phyloP scores from a whole-genome alignment of 2,797 vertebrate genomes.

The Acanthornis magna region DNA sequence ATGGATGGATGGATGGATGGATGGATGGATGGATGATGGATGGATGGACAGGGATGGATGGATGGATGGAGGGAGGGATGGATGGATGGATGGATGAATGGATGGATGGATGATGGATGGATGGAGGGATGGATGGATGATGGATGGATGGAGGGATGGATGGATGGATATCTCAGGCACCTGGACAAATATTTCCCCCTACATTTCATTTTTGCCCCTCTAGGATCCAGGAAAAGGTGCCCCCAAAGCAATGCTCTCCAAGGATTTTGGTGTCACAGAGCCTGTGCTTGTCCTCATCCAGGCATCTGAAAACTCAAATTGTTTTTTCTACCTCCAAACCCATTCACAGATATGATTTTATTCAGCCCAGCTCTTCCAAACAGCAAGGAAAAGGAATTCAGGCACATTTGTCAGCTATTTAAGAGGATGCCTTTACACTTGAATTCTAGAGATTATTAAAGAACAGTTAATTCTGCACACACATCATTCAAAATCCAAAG shows the following conservation, averaged over 20 bases:
- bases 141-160: no score
- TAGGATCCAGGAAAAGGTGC: not conserved
- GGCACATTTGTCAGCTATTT: not conserved
- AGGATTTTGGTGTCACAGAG: not conserved
- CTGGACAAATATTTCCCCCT: not conserved
- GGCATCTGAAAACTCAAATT: not conserved
- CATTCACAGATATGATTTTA: not conserved
- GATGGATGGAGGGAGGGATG: no score
- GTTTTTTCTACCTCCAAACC: not conserved
- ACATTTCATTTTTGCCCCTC: not conserved
- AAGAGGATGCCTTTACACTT: not conserved
- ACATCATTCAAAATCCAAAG: not conserved
- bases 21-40: no score
- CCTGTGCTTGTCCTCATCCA: not conserved
- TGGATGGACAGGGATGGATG: no score
- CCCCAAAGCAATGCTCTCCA: not conserved
- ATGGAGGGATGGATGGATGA: no score
- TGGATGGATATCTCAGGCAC: no score
- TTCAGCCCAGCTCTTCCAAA: not conserved
- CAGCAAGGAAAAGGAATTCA: not conserved
- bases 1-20: no score
- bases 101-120: no score
- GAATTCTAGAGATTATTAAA: not conserved
- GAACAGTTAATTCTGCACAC: not conserved
- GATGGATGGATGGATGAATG: no score